phyloP scores from a whole-genome alignment of 2,113 vertebrate genomes.

The Sialia sialis region DNA sequence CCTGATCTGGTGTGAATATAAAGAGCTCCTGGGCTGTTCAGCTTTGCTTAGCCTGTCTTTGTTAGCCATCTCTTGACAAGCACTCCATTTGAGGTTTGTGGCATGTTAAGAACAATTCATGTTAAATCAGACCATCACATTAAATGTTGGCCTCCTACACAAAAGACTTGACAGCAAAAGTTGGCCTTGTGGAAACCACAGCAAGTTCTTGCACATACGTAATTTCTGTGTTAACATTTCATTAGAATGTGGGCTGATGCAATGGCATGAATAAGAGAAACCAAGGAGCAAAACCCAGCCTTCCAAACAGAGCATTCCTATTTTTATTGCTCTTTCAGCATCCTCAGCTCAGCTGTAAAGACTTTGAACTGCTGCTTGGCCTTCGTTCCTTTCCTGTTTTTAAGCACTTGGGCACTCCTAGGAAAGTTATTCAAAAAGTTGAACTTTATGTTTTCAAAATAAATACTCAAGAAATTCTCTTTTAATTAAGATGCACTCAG shows the following conservation, averaged over 20 bases:
- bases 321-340: background rate
- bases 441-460: background rate
- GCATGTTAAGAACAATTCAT: background rate
- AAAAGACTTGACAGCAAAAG: background rate
- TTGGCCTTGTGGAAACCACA: background rate
- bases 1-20: background rate
- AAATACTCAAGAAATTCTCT: background rate
- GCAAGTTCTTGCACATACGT: background rate
- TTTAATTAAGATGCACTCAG: background rate
- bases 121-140: background rate
- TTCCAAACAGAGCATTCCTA: background rate
- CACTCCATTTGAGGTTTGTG: background rate
- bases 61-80: background rate
- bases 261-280: background rate
- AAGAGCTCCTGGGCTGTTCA: background rate
- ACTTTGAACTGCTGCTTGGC: background rate
- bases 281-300: background rate
- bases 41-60: background rate
- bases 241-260: background rate
- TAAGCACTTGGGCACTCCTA: background rate
- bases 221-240: background rate
- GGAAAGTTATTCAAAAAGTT: background rate
- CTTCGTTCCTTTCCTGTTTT: background rate
- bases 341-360: background rate
- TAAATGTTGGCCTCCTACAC: background rate